Conservation (phyloP, 2,113 vertebrate genomes). For the Mormyrus iriodes region DNA sequence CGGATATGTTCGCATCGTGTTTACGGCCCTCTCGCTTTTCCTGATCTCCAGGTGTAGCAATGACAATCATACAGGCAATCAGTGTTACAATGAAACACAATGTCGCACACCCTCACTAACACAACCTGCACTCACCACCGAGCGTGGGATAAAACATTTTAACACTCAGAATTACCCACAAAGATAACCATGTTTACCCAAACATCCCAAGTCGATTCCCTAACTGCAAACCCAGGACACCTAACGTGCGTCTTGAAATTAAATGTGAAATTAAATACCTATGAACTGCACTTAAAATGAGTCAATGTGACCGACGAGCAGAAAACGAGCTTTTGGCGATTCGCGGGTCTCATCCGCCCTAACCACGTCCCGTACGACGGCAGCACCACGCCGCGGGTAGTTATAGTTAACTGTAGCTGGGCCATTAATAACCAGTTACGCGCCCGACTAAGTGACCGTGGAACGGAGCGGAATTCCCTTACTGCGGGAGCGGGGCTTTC, state of each 20-base stretch:
- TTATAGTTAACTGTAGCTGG: background rate
- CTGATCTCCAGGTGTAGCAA: background rate
- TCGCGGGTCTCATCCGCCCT: background rate
- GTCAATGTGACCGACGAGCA: background rate
- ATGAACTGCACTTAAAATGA: background rate
- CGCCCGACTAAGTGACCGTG: background rate
- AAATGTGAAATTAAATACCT: background rate
- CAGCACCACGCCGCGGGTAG: background rate
- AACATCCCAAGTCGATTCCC: background rate
- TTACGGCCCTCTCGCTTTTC: slow-evolving; percentile 9
- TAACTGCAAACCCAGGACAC: background rate
- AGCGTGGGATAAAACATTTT: background rate
- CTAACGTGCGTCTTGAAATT: background rate
- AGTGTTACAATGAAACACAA: background rate
- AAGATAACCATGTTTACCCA: background rate
- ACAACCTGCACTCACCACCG: background rate
- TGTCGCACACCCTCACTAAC: background rate
- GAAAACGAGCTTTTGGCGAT: background rate
- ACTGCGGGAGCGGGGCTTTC: background rate
- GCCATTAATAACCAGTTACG: background rate
- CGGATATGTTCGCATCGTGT: background rate
- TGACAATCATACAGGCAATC: background rate
- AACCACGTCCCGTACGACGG: background rate
- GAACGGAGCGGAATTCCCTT: slow-evolving; percentile 4
- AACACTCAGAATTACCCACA: background rate